These are phyloP conservation scores for Galeruca laticollis DNA, from an alignment of 2,888 invertebrate genomes.

Conservation along the genomic window DNA sequence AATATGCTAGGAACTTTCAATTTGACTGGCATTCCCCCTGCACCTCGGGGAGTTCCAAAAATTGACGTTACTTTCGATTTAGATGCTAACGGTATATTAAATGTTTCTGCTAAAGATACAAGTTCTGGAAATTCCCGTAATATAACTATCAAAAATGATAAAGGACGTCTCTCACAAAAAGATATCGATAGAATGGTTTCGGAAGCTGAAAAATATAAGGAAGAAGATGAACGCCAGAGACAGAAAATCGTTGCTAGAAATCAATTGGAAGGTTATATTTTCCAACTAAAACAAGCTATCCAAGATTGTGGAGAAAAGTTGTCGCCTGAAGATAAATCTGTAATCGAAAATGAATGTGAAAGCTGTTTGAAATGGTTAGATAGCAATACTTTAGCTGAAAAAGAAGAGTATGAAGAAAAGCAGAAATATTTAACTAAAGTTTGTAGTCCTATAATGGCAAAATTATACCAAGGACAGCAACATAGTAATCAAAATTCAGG, in stretches of 20 bases:
- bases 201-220: conserved; percentile 80
- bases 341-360: conserved; percentile 69
- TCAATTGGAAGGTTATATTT: conserved; percentile 78
- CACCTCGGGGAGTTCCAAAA: conserved; percentile 77
- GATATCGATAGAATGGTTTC: conserved; percentile 85
- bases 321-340: conserved; percentile 67
- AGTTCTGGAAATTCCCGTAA: conserved; percentile 76
- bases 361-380: conserved; percentile 77
- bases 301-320: conserved; percentile 76
- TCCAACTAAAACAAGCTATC: conserved; percentile 77
- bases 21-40: conserved; percentile 77
- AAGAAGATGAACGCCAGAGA: conserved; percentile 78
- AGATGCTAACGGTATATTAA: conserved; percentile 79
- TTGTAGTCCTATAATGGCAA: conserved; percentile 73
- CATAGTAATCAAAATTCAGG: conserved; percentile 43
- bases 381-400: conserved; percentile 74
- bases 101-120: conserved; percentile 71
- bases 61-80: conserved; percentile 80
- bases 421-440: conserved; percentile 67
- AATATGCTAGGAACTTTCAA: conserved; percentile 76
- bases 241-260: conserved; percentile 78
- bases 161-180: conserved; percentile 82
- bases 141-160: conserved; percentile 86
- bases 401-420: conserved; percentile 75
- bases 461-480: conserved; percentile 61